These are phyloP conservation scores for Neodiprion virginianus DNA, from an alignment of 1,140 invertebrate species.

Conservation along the genomic window DNA sequence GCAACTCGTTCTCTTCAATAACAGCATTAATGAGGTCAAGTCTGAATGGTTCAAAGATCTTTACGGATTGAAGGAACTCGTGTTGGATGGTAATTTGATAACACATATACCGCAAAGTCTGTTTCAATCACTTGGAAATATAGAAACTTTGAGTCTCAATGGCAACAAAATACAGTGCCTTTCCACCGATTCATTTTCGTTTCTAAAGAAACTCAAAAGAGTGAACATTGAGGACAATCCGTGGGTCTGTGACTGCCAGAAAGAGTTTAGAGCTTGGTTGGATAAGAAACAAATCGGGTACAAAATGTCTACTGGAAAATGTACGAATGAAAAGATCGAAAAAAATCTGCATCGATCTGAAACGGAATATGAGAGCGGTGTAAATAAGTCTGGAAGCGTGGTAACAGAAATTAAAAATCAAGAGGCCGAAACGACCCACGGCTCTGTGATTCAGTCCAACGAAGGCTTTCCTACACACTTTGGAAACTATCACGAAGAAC, in stretches of 20 bases:
- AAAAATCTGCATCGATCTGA: background rate
- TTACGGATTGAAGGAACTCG: conserved; percentile 34
- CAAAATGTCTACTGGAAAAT: conserved; percentile 33
- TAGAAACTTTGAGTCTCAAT: conserved; percentile 34
- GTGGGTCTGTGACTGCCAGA: conserved; percentile 38
- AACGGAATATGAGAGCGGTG: background rate
- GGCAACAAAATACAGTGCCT: conserved; percentile 38
- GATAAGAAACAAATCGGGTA: conserved; percentile 33
- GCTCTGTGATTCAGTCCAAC: no score
- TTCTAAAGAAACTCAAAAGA: conserved; percentile 32
- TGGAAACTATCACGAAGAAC: no score
- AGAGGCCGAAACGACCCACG: no score
- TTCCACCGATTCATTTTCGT: conserved; percentile 23
- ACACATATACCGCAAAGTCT: conserved; percentile 33
- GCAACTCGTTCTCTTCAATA: conserved; percentile 35
- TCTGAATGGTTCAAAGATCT: conserved; percentile 43
- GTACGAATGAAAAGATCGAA: conserved; percentile 21
- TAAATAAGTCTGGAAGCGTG: background rate
- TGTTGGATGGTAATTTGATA: conserved; percentile 35
- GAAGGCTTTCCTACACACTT: no score
- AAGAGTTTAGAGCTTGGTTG: conserved; percentile 30
- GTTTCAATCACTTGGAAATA: conserved; percentile 24
- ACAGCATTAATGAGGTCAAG: conserved; percentile 27
- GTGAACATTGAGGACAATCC: conserved; percentile 38
- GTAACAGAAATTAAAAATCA: no score